Percentiles rank a stretch among this genome's conserved stretches.
Conservation (phyloP, 2,797 vertebrate genomes). For the Sparus aurata region DNA sequence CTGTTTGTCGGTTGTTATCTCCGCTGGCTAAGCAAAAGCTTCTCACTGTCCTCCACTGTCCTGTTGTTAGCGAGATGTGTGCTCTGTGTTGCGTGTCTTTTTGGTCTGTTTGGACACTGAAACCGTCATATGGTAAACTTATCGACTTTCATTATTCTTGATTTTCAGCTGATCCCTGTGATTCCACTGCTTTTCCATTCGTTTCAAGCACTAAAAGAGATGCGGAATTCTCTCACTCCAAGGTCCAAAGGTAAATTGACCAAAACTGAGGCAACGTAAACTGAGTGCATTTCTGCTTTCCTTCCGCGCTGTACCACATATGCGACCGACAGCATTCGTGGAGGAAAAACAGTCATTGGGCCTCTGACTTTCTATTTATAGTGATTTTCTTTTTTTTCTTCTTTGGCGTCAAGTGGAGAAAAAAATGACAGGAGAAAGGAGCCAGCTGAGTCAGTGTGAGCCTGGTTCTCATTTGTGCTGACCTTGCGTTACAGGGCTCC, state of each 20-base stretch:
- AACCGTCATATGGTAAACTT: conserved; percentile 1
- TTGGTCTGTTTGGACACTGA: not conserved
- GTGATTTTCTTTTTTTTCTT: conserved; percentile 65
- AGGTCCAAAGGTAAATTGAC: conserved; percentile 3
- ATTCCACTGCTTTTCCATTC: conserved; percentile 1
- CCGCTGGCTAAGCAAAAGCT: conserved; percentile 40
- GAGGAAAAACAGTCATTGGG: conserved; percentile 59
- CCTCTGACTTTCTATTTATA: conserved; percentile 75
- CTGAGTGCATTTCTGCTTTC: not conserved
- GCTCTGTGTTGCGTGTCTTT: not conserved
- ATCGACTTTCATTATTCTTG: not conserved
- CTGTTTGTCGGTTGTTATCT: conserved; percentile 68
- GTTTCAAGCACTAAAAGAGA: not conserved
- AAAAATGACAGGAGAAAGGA: conserved; percentile 74
- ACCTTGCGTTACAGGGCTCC: conserved; percentile 67
- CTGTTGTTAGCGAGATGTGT: not conserved
- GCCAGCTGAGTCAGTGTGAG: conserved; percentile 75
- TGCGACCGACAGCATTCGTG: conserved; percentile 52
- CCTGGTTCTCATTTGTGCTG: conserved; percentile 81
- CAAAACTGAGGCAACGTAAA: no score
- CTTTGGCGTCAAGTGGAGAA: conserved; percentile 56
- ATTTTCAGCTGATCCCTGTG: not conserved
- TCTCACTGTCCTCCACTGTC: conserved; percentile 33
- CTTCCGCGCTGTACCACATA: conserved; percentile 38
- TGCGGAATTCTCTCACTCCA: not conserved